Base-by-base conservation (phyloP, 2,113 vertebrate species). In the Xiphias gladius region DNA sequence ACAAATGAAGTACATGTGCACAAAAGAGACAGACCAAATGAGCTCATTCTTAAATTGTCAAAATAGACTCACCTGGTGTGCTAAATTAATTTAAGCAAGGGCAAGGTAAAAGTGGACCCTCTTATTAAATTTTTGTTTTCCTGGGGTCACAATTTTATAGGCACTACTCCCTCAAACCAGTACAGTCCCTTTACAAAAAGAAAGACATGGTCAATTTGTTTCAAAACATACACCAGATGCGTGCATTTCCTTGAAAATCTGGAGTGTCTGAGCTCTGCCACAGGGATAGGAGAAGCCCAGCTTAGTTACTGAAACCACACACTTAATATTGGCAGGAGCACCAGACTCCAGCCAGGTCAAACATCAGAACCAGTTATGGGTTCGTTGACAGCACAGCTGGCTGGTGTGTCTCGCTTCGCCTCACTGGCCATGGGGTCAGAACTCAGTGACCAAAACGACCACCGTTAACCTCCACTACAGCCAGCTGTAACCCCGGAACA, bases 371-470 rank as follows among this genome's bases (percentile, higher is more conserved):
- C 76, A 76, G 48, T 61, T 8, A 79, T 89, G 75, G 87, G 62
- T 95, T 93, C 93, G 94, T 94, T 95, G 96, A 96, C 95, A 90
- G 93, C 95, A 94, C 96, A 97, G 97, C 96, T 98, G 97, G 96
- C 94, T 93, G 88, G 24, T 79, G 85, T 55, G 94, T 76, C 94
- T 95, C 87, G 94, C 95, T 96, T 91, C 94, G 93, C 93, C 46
- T 95, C 95, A 93, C 92, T 95, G 95, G 94, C 93, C 93, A 82
- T 89, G 89, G 94, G 96, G 96, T 97, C 96, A 96, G 94, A 93
- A 93, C 93, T 69, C 93, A 94, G 93, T 94, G 95, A 97, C 93
- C 92, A 91, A 86, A 93, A 92, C 92, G 85, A 86, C 86, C 89
- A 64, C 76, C 30, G 85, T 93, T 95, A 93, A 94, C 94, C 94